Conservation (phyloP, 2,113 vertebrate genomes). For the Hippocampus zosterae region DNA sequence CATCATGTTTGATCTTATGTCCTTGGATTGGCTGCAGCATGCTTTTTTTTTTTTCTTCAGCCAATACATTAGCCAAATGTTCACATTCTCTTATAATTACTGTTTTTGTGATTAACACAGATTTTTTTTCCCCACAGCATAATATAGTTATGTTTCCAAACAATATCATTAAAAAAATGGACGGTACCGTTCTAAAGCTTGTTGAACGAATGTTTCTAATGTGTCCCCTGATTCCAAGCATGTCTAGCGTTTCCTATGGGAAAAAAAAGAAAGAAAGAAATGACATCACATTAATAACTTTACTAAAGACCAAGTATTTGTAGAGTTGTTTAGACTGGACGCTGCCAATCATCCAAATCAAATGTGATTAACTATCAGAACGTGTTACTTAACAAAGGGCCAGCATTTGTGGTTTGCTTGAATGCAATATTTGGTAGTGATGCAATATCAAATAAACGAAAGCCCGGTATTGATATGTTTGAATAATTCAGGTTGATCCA, state of each 20-base stretch:
- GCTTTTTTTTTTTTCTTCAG: slow-evolving; percentile 32
- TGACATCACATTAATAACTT: neutral
- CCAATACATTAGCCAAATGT: slow-evolving; percentile 36
- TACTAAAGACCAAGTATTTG: neutral
- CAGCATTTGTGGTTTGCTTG: neutral
- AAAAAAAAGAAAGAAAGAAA: neutral
- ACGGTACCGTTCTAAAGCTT: neutral
- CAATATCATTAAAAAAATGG: neutral
- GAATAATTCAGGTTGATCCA: neutral
- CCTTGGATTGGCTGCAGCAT: slow-evolving; percentile 54
- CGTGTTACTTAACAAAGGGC: neutral
- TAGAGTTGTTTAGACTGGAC: neutral
- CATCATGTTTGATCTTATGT: slow-evolving; percentile 70
- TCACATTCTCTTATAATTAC: slow-evolving; percentile 22
- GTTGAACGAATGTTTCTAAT: neutral
- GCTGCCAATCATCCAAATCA: neutral
- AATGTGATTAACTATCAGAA: neutral
- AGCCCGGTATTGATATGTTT: too few species aligned
- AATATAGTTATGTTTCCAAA: slow-evolving; percentile 1
- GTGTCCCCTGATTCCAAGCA: neutral
- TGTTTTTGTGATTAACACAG: slow-evolving; percentile 13
- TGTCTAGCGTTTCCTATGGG: neutral
- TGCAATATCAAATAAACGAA: neutral
- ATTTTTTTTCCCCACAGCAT: neutral
- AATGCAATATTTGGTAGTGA: neutral